These are phyloP conservation scores for Tetrax tetrax DNA, from an alignment of 2,113 vertebrate genomes.

Conservation along the genomic window DNA sequence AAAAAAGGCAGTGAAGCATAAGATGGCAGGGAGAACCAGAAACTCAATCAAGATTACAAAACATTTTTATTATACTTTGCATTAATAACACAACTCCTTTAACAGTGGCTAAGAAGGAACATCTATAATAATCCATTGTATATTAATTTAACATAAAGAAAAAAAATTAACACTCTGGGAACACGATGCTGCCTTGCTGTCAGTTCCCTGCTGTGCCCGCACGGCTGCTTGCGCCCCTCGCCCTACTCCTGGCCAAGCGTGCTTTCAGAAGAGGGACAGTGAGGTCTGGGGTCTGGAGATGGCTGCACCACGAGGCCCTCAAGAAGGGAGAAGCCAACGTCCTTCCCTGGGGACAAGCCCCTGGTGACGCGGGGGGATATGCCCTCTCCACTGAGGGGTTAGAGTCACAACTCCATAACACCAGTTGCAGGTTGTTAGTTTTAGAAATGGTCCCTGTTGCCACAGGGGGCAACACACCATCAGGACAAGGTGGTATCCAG, in stretches of 20 bases:
- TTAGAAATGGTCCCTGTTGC: background rate
- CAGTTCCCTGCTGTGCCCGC: background rate
- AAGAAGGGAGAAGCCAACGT: background rate
- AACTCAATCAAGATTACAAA: background rate
- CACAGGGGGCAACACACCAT: accelerated
- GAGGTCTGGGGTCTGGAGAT: background rate
- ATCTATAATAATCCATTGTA: background rate
- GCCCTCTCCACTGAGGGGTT: background rate
- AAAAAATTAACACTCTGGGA: background rate
- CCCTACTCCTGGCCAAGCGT: background rate
- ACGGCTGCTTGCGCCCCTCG: accelerated
- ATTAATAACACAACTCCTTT: background rate
- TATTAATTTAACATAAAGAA: background rate
- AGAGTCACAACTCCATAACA: background rate
- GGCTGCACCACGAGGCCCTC: background rate
- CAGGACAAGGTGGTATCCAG: background rate
- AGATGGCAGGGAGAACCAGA: background rate
- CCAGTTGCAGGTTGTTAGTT: background rate
- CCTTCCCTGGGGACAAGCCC: background rate
- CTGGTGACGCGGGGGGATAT: background rate
- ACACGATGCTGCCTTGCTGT: background rate
- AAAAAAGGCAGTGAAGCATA: background rate
- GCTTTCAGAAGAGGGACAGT: background rate
- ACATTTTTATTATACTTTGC: conserved; percentile 10
- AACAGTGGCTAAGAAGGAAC: background rate